Evolutionary conservation across 2,888 invertebrate genomes (phyloP), one percentile per base, ranked within the genome.

Genomic region (Ophion costatus): DNA sequence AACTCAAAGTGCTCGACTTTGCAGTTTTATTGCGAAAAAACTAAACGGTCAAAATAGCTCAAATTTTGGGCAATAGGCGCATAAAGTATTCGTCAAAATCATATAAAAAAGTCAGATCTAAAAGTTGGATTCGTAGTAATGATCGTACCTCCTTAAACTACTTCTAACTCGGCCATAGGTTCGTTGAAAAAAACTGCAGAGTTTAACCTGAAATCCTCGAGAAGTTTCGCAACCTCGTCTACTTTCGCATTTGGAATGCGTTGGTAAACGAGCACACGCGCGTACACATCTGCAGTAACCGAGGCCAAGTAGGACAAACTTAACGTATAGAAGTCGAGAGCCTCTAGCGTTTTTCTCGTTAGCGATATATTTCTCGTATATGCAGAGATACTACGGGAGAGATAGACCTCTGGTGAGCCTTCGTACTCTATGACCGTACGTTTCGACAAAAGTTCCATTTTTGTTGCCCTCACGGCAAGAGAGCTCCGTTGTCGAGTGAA

Each of bases 371-470:
- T 64, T 59, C 74, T 59, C 42, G 57, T 71, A 42, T 80, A 42
- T 33, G 42, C 33, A n/a, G 9, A 74, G 57, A 75, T 64, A 42
- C 75, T 64, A 42, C 75, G 51, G 51, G 38, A 56, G 24, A 69
- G 63, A 73, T 29, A 64, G 45, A 77, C 63, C 29, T 61, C 61
- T 51, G 66, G 51, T 61, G 74, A 83, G 64, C 5, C 64, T 64
- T 38, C 33, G 42, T 57, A 57, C 51, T 42, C 29, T 45, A 86
- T 69, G 22, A 82, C 80, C 83, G 85, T 83, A 82, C 89, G 87
- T 89, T 90, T 83, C 88, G 87, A 85, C 74, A 85, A 89, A 91
- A 90, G 88, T 91, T 90, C 85, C 88, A 87, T 88, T 90, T 90
- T 89, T 88, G n/a, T 67, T 42, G 45, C 45, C 56, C 29, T 51